Conservation (phyloP, 1,140 invertebrate species). For the Temnothorax nylanderi region DNA sequence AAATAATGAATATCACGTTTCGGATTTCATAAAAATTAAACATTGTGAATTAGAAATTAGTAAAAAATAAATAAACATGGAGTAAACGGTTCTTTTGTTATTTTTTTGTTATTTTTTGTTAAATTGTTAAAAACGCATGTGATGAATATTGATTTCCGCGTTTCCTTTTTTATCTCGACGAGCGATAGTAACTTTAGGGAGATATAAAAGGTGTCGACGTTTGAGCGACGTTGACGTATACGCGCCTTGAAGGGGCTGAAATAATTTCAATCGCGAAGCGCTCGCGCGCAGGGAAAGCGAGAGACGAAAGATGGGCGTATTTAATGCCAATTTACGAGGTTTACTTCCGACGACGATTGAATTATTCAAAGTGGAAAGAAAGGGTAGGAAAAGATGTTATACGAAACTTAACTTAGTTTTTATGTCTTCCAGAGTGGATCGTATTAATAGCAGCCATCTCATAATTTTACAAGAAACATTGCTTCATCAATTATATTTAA, state of each 20-base stretch:
- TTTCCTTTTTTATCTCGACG: background rate
- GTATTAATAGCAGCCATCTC: background rate
- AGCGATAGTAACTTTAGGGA: slow-evolving; percentile 20
- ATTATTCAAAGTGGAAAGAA: slow-evolving; percentile 16
- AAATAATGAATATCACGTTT: background rate
- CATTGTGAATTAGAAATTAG: background rate
- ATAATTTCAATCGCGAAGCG: slow-evolving; percentile 51
- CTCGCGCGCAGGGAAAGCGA: background rate
- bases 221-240: slow-evolving; percentile 47
- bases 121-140: background rate
- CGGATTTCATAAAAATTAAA: background rate
- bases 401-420: background rate
- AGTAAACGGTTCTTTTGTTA: background rate
- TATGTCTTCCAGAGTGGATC: background rate
- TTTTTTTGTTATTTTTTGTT: too few species aligned
- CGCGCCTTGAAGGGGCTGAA: slow-evolving; percentile 14
- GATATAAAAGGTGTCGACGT: slow-evolving; percentile 41
- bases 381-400: background rate
- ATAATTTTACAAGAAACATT: background rate
- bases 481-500: background rate
- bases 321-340: slow-evolving; percentile 34
- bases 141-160: slow-evolving; percentile 11
- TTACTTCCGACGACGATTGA: slow-evolving; percentile 45
- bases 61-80: background rate
- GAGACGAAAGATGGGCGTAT: slow-evolving; percentile 9